Evolutionary conservation across 2,113 vertebrate species (phyloP).

Genomic region (Phyllostomus discolor): DNA sequence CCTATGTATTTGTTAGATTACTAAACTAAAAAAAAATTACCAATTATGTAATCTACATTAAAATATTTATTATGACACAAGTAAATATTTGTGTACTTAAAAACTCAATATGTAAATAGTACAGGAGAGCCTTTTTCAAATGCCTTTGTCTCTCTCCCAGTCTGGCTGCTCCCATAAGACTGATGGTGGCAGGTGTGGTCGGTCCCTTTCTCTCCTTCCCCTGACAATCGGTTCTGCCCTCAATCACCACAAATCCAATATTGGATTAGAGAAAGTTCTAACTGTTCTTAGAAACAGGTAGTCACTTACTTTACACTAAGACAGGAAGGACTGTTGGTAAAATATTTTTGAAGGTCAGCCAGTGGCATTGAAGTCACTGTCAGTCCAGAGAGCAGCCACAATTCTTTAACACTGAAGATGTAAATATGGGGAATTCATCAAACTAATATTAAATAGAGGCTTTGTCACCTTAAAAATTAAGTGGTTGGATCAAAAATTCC

Average conservation of each 20-base stretch:
- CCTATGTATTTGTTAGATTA: neutral
- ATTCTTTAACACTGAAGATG: slow-evolving; percentile 33
- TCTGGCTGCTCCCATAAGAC: slow-evolving; percentile 64
- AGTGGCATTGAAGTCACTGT: slow-evolving; percentile 66
- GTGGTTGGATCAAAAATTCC: slow-evolving; percentile 32
- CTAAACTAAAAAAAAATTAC: slow-evolving; percentile 1
- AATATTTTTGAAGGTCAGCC: slow-evolving; percentile 67
- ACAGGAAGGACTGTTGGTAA: slow-evolving; percentile 33
- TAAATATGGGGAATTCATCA: slow-evolving; percentile 37
- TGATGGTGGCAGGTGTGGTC: slow-evolving; percentile 78
- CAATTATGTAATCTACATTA: neutral
- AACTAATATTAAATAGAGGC: slow-evolving; percentile 14
- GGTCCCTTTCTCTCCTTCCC: slow-evolving; percentile 10
- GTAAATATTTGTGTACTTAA: neutral
- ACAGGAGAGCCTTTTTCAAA: neutral
- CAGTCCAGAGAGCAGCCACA: slow-evolving; percentile 70
- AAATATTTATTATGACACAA: neutral
- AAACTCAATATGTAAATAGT: neutral
- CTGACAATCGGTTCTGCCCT: slow-evolving; percentile 72
- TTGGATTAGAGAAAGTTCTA: neutral
- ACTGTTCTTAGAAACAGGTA: slow-evolving; percentile 23
- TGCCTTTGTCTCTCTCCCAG: slow-evolving; percentile 65
- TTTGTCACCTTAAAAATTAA: slow-evolving; percentile 24
- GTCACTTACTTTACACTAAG: neutral
- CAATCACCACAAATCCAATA: slow-evolving; percentile 38